Percentiles rank a stretch among this genome's conserved stretches.
Conservation (phyloP, 2,113 vertebrate genomes). For the Lophura nycthemera region DNA sequence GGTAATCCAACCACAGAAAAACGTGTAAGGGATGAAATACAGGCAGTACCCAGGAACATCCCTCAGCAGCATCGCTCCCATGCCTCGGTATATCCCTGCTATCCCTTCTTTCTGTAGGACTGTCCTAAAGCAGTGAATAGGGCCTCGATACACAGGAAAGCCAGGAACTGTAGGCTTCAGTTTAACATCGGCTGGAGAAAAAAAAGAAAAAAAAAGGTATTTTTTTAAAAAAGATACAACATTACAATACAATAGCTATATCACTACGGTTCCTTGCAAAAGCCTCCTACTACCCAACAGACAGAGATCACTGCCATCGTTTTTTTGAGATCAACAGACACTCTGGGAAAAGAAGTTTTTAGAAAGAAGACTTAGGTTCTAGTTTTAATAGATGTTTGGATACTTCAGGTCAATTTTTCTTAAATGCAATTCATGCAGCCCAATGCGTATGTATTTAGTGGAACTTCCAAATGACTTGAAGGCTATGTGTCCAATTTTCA, state of each 20-base stretch:
- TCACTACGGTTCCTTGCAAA: not conserved
- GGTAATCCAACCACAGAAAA: conserved; percentile 86
- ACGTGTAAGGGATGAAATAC: conserved; percentile 92
- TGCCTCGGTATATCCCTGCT: conserved; percentile 89
- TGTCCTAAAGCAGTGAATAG: conserved; percentile 89
- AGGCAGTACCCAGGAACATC: conserved; percentile 92
- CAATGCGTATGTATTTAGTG: not conserved
- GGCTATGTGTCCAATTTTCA: not conserved
- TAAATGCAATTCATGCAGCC: not conserved
- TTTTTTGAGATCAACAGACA: not conserved
- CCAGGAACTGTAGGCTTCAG: conserved; percentile 74
- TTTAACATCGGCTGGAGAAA: conserved; percentile 75
- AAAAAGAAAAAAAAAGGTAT: not conserved
- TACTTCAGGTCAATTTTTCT: not conserved
- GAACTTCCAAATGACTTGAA: not conserved
- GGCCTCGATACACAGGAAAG: conserved; percentile 83
- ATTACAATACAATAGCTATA: not conserved
- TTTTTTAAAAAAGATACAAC: not conserved
- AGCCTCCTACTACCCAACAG: fast-evolving
- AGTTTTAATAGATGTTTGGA: not conserved
- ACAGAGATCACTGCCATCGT: not conserved
- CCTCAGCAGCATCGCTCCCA: conserved; percentile 89
- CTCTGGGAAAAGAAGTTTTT: not conserved
- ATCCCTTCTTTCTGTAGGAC: conserved; percentile 89
- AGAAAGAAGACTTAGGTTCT: not conserved